These are phyloP conservation scores for Lophius piscatorius DNA, from an alignment of 2,113 vertebrate genomes.

Conservation along the genomic window DNA sequence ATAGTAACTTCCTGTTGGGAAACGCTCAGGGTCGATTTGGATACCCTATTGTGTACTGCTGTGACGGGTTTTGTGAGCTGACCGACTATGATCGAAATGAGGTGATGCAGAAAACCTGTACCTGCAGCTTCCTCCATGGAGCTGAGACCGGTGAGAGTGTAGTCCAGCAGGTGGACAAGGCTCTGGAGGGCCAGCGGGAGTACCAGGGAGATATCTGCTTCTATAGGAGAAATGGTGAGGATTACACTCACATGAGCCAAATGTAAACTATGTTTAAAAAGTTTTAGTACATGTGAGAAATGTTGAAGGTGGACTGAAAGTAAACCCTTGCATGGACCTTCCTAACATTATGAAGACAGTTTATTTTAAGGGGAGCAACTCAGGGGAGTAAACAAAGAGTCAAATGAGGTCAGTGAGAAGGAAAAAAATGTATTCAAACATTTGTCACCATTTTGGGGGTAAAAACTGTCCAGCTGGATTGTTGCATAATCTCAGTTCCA, in stretches of 20 bases:
- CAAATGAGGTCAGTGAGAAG: no score
- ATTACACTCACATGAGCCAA: no score
- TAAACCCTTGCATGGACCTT: no score
- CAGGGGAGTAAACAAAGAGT: no score
- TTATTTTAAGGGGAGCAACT: no score
- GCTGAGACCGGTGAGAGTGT: constrained; percentile 87
- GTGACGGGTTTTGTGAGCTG: constrained; percentile 95
- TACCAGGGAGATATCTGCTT: constrained; percentile 91
- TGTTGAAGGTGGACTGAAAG: no score
- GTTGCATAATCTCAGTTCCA: not conserved
- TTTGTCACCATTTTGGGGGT: not conserved
- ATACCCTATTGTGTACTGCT: constrained; percentile 96
- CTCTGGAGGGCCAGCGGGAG: constrained; percentile 90
- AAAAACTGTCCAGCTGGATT: not conserved
- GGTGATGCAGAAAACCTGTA: constrained; percentile 97
- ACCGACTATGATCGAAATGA: constrained; percentile 91
- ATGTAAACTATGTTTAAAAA: no score
- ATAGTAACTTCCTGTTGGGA: constrained; percentile 97
- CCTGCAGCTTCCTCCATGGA: constrained; percentile 91
- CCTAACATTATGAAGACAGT: no score
- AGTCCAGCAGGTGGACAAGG: constrained; percentile 87
- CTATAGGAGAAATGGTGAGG: constrained; percentile 91
- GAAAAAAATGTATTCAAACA: constrained; percentile 17
- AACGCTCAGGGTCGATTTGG: constrained; percentile 89
- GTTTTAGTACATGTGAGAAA: no score